A percentile compares a stretch with the other conserved stretches of the same genome.
phyloP scores from a whole-genome alignment of 2,113 vertebrate species.

The Myanophis thanlyinensis region DNA sequence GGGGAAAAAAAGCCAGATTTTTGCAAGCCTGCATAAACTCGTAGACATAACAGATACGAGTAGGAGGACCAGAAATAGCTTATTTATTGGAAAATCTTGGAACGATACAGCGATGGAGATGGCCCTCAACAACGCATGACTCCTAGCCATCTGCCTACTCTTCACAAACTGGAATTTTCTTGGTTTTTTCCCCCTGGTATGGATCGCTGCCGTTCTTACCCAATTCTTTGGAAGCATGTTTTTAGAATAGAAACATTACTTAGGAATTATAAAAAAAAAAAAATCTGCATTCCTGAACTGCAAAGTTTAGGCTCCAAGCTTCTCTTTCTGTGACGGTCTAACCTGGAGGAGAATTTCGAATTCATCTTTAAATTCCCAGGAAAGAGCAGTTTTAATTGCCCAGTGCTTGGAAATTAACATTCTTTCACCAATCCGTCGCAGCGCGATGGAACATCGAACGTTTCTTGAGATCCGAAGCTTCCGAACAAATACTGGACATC shows the following conservation, averaged over 20 bases:
- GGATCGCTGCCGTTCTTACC: background rate
- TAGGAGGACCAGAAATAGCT: background rate
- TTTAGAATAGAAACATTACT: background rate
- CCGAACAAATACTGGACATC: background rate
- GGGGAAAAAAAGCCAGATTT: background rate
- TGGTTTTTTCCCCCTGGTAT: background rate
- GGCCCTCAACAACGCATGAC: no score
- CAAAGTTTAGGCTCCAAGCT: background rate
- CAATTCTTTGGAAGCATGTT: background rate
- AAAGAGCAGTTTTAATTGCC: background rate
- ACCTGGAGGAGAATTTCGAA: background rate
- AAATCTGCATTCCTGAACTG: background rate
- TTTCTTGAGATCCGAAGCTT: background rate
- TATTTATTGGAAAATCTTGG: background rate
- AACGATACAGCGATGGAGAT: background rate
- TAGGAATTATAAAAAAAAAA: background rate
- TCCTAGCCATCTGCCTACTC: background rate
- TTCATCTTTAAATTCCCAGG: background rate
- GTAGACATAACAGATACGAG: background rate
- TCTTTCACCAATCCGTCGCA: conserved; percentile 1
- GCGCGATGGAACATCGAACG: background rate
- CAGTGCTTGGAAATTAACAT: background rate
- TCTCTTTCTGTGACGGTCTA: background rate
- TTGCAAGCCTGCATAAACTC: background rate
- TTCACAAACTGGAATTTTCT: background rate